These are phyloP conservation scores for Lepidothrix coronata DNA, from an alignment of 2,113 vertebrate genomes.

Conservation along the genomic window DNA sequence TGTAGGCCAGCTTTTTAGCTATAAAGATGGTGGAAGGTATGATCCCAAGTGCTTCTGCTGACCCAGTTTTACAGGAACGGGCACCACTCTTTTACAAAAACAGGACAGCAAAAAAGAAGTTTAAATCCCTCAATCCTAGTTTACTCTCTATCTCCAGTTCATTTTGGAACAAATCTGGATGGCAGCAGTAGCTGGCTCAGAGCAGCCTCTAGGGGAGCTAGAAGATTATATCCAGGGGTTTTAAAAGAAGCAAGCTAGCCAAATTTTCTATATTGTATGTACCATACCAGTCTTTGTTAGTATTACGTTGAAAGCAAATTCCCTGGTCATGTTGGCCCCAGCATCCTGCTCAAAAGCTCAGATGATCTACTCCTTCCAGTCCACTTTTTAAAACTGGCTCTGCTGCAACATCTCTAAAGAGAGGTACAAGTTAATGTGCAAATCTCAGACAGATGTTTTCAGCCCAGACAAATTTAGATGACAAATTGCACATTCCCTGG, in stretches of 20 bases:
- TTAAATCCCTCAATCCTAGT: background rate
- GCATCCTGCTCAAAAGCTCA: background rate
- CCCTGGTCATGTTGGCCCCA: background rate
- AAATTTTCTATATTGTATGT: background rate
- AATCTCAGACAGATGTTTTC: background rate
- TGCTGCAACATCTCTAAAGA: background rate
- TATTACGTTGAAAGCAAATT: background rate
- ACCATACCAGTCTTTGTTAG: background rate
- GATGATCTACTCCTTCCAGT: background rate
- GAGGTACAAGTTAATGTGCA: background rate
- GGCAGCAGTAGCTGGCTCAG: background rate
- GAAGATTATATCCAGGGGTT: conserved; percentile 14
- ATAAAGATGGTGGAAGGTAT: conserved; percentile 13
- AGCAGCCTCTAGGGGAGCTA: conserved; percentile 50
- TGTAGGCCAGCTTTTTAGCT: conserved; percentile 11
- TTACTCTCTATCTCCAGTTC: background rate
- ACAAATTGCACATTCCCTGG: background rate
- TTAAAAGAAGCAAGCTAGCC: background rate
- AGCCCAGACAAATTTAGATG: background rate
- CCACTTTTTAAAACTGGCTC: background rate
- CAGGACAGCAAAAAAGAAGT: background rate
- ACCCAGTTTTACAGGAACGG: background rate
- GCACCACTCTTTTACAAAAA: background rate
- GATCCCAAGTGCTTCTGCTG: conserved; percentile 24
- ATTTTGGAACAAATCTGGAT: background rate